Evolutionary conservation across 1,140 invertebrate species (phyloP), one percentile per base, ranked within the genome.

Genomic region (Colletes latitarsis): DNA sequence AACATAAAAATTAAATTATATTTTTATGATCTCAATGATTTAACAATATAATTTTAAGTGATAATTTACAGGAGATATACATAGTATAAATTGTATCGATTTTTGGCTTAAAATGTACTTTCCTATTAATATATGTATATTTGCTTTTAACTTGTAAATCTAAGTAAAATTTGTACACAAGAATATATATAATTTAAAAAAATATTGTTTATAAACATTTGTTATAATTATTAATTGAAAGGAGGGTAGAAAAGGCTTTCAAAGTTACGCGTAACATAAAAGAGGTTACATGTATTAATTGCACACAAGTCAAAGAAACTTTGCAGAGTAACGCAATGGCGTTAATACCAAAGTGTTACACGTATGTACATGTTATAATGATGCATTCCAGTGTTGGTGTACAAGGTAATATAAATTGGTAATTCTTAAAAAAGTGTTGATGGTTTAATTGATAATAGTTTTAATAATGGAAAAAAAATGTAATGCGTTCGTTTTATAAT

Each of bases 101-200:
- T 60, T 71, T 52, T 62, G 46, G 30, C 30, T 69, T 30, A 81
- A 83, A 72, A 71, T 83, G 73, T 84, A 70, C 71, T 77, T 76
- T 77, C 60, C n/a, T 70, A 63, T 69, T 82, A 78, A 77, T 82
- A 85, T 84, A 85, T 83, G 60, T 81, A 78, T 41, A 62, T 70
- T 70, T 70, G 58, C 74, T 53, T 81, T 83, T 83, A 64, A 79
- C 83, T 84, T 84, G 72, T 60, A 85, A 81, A 75, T 84, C 55
- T 14, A 57, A 39, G 46, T 69, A 57, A 74, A 77, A 12, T 76
- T 71, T 71, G 49, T 78, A 78, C 76, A 63, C 46, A 71, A 71
- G 62, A 63, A 78, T 78, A 78, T 71, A 78, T 78, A 71, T 71
- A 53, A 62, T 71, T 62, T 71, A 46, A 77, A 60, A 77, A 60